These are phyloP conservation scores for Neoitamus cyanurus DNA, from an alignment of 2,888 invertebrate species.

Conservation along the genomic window DNA sequence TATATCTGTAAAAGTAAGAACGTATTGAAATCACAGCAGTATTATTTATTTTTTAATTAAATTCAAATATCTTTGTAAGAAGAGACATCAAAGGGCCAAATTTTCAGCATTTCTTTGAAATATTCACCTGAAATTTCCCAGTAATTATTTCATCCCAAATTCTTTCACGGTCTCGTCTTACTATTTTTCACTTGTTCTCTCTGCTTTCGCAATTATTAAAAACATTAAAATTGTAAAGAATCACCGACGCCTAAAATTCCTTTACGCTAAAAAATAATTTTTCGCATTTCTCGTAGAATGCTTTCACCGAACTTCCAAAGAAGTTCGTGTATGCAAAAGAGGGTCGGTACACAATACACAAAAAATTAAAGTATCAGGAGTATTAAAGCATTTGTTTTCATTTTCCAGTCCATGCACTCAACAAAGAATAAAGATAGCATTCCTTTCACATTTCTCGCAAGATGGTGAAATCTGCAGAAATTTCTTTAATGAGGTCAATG, in stretches of 20 bases:
- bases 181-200: background rate
- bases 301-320: background rate
- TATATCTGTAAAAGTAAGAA: slow-evolving; percentile 51
- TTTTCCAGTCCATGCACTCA: background rate
- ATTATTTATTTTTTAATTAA: background rate
- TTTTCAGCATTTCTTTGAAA: background rate
- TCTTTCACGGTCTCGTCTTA: background rate
- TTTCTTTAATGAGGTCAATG: background rate
- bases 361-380: background rate
- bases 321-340: background rate
- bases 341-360: background rate
- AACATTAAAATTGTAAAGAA: background rate
- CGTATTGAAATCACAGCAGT: background rate
- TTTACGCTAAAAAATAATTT: background rate
- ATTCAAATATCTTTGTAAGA: background rate
- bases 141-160: no score
- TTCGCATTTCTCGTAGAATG: background rate
- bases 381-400: background rate
- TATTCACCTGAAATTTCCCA: background rate
- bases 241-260: background rate
- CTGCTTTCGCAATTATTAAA: background rate
- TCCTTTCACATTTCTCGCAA: background rate
- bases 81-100: background rate
- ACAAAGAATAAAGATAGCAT: background rate
- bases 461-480: background rate